phyloP scores from a whole-genome alignment of 2,113 vertebrate genomes.

The Paramisgurnus dabryanus region DNA sequence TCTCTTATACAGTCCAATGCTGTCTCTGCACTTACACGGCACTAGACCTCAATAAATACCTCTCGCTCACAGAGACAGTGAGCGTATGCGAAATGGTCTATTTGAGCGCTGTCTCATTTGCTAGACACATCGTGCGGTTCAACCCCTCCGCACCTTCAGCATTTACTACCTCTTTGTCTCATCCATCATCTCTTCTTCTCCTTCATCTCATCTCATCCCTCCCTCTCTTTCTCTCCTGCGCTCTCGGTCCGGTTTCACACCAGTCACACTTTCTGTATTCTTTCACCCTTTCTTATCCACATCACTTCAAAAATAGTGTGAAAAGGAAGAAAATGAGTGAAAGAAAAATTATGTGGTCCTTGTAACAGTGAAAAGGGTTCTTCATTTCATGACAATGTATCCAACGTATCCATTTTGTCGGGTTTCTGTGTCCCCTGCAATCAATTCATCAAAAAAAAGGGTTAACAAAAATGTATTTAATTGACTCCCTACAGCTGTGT shows the following conservation, averaged over 20 bases:
- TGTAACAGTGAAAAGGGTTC: background rate
- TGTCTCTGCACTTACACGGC: background rate
- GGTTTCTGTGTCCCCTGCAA: no score
- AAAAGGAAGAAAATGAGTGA: background rate
- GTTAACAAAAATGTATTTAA: no score
- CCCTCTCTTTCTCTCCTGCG: background rate
- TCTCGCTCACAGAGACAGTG: background rate
- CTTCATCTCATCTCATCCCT: background rate
- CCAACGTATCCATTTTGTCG: no score
- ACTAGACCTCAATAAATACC: background rate
- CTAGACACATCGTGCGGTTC: slow-evolving; percentile 1
- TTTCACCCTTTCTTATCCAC: background rate
- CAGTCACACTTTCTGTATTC: slow-evolving; percentile 10
- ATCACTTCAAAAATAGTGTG: background rate
- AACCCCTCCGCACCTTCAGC: slow-evolving; percentile 29
- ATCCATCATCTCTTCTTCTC: background rate
- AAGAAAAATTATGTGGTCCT: background rate
- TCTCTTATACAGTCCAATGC: background rate
- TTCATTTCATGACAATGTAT: background rate
- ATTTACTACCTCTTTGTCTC: slow-evolving; percentile 12
- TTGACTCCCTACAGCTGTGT: no score
- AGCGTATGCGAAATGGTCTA: background rate
- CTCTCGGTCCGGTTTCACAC: background rate
- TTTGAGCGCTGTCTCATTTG: background rate
- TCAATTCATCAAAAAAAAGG: no score